These are phyloP conservation scores for Catostomus latipinnis DNA, from an alignment of 2,797 vertebrate genomes.

Conservation along the genomic window DNA sequence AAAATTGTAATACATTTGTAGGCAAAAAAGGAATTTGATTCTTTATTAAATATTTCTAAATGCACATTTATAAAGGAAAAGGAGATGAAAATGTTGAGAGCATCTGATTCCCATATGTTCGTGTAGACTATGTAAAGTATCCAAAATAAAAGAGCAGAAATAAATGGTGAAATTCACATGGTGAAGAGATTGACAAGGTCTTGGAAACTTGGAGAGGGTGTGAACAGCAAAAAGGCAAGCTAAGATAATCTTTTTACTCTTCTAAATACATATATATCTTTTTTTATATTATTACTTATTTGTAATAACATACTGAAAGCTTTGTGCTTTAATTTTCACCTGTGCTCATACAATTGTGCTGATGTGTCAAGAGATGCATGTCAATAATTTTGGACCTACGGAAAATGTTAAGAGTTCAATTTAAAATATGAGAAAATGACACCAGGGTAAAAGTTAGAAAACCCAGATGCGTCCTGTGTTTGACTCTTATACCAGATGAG, in stretches of 20 bases:
- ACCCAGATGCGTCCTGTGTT: background rate
- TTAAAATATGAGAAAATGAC: background rate
- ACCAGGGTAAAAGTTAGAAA: constrained; percentile 5
- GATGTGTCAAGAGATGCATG: background rate
- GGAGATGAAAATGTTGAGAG: constrained; percentile 50
- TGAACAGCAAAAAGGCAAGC: constrained; percentile 1
- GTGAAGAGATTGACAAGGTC: constrained; percentile 26
- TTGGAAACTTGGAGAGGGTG: constrained; percentile 9
- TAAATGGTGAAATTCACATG: constrained; percentile 32
- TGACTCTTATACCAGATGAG: background rate
- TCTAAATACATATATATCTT: background rate
- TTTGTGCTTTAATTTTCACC: background rate
- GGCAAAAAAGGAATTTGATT: constrained; percentile 89
- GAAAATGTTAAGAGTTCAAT: background rate
- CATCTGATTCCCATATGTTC: too few relatives aligned
- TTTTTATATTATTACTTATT: background rate
- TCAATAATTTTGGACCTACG: background rate
- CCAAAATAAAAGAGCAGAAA: constrained; percentile 59
- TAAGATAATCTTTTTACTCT: background rate
- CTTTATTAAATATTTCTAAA: constrained; percentile 76
- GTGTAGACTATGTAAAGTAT: constrained; percentile 46
- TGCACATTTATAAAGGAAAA: constrained; percentile 69
- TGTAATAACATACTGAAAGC: background rate
- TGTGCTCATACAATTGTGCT: background rate
- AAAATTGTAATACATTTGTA: constrained; percentile 98